Evolutionary conservation across 2,113 vertebrate genomes (phyloP).

Genomic region (Opisthocomus hoazin): DNA sequence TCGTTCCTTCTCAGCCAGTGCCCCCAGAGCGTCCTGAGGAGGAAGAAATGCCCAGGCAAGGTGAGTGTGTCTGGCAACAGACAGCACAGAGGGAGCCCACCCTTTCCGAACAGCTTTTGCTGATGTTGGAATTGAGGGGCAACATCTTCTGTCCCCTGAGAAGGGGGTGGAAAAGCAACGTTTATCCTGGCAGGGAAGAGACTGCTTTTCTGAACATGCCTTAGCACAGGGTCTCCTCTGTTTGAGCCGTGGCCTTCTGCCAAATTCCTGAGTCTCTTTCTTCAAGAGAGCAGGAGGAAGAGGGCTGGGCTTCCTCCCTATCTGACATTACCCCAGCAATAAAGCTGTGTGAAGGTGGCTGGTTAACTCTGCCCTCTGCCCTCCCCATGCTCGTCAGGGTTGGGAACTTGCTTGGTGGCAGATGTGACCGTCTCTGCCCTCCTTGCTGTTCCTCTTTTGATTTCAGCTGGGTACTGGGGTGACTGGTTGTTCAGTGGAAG

Average conservation of each 20-base stretch:
- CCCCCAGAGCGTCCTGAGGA: accelerated
- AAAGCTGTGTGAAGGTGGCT: not conserved
- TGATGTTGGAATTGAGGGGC: not conserved
- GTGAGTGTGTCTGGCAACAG: not conserved
- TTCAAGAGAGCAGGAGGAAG: slow-evolving; percentile 36
- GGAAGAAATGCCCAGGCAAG: not conserved
- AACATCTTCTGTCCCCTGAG: not conserved
- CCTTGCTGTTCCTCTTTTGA: not conserved
- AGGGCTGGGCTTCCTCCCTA: slow-evolving; percentile 48
- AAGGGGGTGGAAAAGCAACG: slow-evolving; percentile 35
- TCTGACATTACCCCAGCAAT: not conserved
- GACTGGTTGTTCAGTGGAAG: not conserved
- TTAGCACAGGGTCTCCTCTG: slow-evolving; percentile 56
- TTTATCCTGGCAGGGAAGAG: slow-evolving; percentile 51
- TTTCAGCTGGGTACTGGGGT: not conserved
- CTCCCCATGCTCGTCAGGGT: accelerated
- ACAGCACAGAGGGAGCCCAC: not conserved
- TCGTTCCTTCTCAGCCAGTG: not conserved
- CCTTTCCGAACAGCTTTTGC: not conserved
- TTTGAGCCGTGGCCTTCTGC: slow-evolving; percentile 27
- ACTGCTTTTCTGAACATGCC: not conserved
- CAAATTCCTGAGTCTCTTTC: slow-evolving; percentile 50
- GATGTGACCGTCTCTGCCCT: accelerated
- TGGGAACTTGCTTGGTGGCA: not conserved
- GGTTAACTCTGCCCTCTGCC: not conserved